Conservation (phyloP, 2,113 vertebrate species). For the Tetrao urogallus region DNA sequence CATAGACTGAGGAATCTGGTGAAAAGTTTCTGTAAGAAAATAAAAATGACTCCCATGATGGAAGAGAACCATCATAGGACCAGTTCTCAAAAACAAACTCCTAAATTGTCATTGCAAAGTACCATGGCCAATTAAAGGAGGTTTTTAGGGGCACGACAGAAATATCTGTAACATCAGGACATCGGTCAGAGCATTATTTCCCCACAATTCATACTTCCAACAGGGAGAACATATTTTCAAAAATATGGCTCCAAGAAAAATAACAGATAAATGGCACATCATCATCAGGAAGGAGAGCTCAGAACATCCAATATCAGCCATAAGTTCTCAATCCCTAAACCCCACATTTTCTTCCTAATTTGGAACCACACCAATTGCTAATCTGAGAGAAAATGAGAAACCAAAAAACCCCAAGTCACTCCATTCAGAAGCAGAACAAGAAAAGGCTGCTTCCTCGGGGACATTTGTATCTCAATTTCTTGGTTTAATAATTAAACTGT, state of each 20-base stretch:
- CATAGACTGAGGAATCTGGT: background rate
- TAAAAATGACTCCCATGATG: background rate
- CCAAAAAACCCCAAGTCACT: slow-evolving; percentile 40
- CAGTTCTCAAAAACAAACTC: background rate
- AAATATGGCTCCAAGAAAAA: background rate
- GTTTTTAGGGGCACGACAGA: background rate
- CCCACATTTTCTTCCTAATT: background rate
- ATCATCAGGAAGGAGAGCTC: background rate
- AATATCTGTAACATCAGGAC: background rate
- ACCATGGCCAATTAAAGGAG: background rate
- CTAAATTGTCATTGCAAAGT: background rate
- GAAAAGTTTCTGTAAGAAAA: background rate
- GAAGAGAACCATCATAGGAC: background rate
- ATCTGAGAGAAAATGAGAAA: slow-evolving; percentile 51
- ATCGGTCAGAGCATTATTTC: background rate
- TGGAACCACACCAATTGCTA: background rate
- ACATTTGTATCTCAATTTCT: slow-evolving; percentile 46
- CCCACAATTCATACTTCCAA: background rate
- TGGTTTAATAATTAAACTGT: slow-evolving; percentile 57
- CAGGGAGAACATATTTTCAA: background rate
- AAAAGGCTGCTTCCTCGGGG: slow-evolving; percentile 35
- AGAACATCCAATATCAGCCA: background rate
- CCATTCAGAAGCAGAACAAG: slow-evolving; percentile 47
- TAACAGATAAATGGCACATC: background rate
- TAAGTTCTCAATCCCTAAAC: background rate